A percentile compares a stretch with the other conserved stretches of the same genome.
These are phyloP conservation scores for Leiothrix lutea DNA, from an alignment of 2,113 vertebrate genomes.

Conservation along the genomic window DNA sequence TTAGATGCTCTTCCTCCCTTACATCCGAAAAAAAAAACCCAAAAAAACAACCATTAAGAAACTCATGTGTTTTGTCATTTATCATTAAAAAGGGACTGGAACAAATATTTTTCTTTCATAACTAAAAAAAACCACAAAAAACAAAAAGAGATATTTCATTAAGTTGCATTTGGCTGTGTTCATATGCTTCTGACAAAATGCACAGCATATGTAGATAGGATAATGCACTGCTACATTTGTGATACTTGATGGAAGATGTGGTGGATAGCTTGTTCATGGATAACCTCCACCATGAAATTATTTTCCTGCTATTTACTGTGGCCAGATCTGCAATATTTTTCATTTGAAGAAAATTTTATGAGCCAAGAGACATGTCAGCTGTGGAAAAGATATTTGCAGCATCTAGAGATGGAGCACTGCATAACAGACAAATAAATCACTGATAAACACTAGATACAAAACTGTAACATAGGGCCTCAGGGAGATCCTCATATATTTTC, in stretches of 20 bases:
- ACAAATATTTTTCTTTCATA: not conserved
- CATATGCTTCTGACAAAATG: not conserved
- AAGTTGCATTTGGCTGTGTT: slow-evolving; percentile 1
- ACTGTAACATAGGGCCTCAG: not conserved
- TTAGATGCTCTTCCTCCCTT: not conserved
- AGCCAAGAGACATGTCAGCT: not conserved
- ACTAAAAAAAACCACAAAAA: not conserved
- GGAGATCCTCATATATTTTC: not conserved
- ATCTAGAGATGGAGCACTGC: not conserved
- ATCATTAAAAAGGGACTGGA: not conserved
- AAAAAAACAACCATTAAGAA: not conserved
- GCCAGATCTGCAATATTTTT: slow-evolving; percentile 3
- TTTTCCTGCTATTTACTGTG: not conserved
- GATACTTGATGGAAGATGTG: slow-evolving; percentile 16
- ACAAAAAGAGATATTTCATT: not conserved
- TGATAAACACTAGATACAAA: slow-evolving; percentile 5
- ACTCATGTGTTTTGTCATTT: not conserved
- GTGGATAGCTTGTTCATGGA: not conserved
- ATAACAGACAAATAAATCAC: slow-evolving; percentile 25
- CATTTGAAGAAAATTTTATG: not conserved
- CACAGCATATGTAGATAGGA: not conserved
- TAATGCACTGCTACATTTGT: not conserved
- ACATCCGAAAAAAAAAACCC: rapidly evolving
- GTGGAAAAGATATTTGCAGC: not conserved
- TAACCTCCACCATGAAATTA: not conserved